Base-by-base conservation (phyloP, 2,888 invertebrate genomes). In the Callyntrura guangdongensis region DNA sequence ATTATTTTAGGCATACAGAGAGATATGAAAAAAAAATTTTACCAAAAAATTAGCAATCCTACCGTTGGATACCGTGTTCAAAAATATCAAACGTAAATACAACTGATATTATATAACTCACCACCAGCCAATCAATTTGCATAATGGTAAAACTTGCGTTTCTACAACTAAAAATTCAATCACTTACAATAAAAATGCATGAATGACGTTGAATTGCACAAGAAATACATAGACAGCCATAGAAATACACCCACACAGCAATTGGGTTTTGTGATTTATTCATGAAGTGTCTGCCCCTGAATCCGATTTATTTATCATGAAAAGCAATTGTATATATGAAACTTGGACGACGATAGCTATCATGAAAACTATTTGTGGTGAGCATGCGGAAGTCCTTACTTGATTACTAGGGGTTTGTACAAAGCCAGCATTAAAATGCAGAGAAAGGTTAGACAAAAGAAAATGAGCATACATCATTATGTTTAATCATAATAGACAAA, bases 221-320 rank as follows among this genome's bases (percentile, higher is more conserved):
- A 14, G 27, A 77, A 77, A 53, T 12, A 53, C 22, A 77, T 53
- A 56, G 27, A 1, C 22, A 47, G 47, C 20, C 14, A n/a, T 1
- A 22, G 22, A 61, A 20, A n/a, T 17, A 45, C 17, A 72, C 45
- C 27, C 17, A 36, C n/a, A 61, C 45, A 64, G 72, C 82, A 89
- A 89, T 74, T n/a, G n/a, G 74, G 74, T 89, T 83, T 83, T 14
- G 20, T 83, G 74, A 74, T 83, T 89, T 89, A 89, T 89, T 89
- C 83, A 89, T 89, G 89, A n/a, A 25, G n/a, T 49, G 53, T 27
- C 64, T 45, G n/a, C n/a, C 77, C 83, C 27, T 79, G 83, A 83
- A 89, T 83, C 77, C 69, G 83, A 83, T 61, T 83, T 72, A 88
- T 88, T 88, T 82, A 88, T 88, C 74, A 88, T 72, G 88, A 82